Conservation (phyloP, 2,888 invertebrate genomes). For the Microchrysa polita region DNA sequence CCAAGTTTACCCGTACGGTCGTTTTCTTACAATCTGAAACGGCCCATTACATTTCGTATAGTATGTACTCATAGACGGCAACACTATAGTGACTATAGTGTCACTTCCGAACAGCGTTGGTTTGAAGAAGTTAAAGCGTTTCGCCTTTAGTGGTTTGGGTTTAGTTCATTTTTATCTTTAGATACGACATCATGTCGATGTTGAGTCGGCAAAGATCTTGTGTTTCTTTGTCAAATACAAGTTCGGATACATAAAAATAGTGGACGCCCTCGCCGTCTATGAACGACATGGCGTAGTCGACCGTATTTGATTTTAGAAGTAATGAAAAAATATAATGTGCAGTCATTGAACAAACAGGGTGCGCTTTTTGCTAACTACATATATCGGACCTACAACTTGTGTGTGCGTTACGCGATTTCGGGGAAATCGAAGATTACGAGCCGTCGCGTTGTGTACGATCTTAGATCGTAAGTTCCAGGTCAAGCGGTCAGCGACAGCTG, state of each 20-base stretch:
- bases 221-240: neutral
- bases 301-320: too few species aligned
- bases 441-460: neutral
- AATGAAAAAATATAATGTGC: too few species aligned
- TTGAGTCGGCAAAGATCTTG: conserved; percentile 12
- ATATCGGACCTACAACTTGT: too few species aligned
- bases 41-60: too few species aligned
- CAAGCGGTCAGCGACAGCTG: conserved; percentile 39
- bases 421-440: too few species aligned
- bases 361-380: too few species aligned
- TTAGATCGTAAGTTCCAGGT: conserved; percentile 16
- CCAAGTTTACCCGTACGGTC: too few species aligned
- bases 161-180: conserved; percentile 42
- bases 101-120: neutral
- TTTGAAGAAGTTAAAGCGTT: neutral
- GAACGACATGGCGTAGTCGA: neutral
- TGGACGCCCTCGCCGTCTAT: neutral
- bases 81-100: neutral
- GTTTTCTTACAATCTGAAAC: too few species aligned
- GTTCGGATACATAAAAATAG: neutral
- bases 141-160: conserved; percentile 36
- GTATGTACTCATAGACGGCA: neutral
- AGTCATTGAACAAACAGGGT: too few species aligned
- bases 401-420: neutral
- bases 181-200: neutral